These are phyloP conservation scores for Drosophila sp. DNA, from an alignment of 1,140 invertebrate genomes.

Conservation along the genomic window DNA sequence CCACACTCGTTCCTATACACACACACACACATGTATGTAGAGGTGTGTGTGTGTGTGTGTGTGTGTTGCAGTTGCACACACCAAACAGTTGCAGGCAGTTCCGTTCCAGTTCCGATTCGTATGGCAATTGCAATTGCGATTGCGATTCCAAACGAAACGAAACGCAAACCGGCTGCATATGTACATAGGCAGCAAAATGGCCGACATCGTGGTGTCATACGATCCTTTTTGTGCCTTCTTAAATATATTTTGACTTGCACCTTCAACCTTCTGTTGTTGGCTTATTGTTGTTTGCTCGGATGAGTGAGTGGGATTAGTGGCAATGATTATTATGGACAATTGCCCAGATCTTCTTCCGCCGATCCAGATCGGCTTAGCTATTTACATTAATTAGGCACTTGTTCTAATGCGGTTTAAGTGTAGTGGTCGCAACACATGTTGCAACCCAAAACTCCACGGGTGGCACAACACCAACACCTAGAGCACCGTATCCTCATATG, in stretches of 20 bases:
- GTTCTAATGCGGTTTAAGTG: conserved; percentile 42
- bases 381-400: conserved; percentile 69
- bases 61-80: not conserved
- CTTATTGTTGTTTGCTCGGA: conserved; percentile 29
- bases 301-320: conserved; percentile 45
- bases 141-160: conserved; percentile 12
- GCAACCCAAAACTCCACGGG: conserved; percentile 65
- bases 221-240: conserved; percentile 26
- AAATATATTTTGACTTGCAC: conserved; percentile 3
- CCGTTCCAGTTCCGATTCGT: conserved; percentile 3
- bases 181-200: conserved; percentile 44
- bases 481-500: not conserved
- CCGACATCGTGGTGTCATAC: conserved; percentile 40
- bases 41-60: not conserved
- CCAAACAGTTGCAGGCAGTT: not conserved
- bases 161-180: conserved; percentile 48
- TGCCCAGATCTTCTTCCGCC: conserved; percentile 31
- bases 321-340: conserved; percentile 56
- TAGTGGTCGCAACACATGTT: conserved; percentile 46
- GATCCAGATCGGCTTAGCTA: conserved; percentile 52
- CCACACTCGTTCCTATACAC: conserved; percentile 3
- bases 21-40: not conserved
- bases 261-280: conserved; percentile 16
- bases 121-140: conserved; percentile 8
- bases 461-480: not conserved